Evolutionary conservation across 2,888 invertebrate species (phyloP), one percentile per base, ranked within the genome.

Genomic region (Platycheirus rosarum): DNA sequence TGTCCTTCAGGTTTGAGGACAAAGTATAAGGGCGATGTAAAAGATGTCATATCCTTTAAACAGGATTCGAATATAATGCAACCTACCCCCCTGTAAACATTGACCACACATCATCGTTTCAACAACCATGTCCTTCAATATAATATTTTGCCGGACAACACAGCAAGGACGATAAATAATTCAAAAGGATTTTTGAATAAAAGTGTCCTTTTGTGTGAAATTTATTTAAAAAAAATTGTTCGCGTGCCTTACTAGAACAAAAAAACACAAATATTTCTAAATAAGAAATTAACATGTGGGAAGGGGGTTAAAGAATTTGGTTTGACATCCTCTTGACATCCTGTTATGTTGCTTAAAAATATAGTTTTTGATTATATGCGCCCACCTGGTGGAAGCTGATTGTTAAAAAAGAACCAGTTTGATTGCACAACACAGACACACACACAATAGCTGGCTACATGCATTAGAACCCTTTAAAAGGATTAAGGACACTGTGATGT

Each of bases 391-490:
- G 44, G 35, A 71, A 68, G 37, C 44, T 57, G 35, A 35, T n/a
- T 51, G 23, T 1, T 6, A 26, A n/a, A 55, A 13, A 57, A 23
- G 42, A 70, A 76, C 80, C 76, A 65, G 76, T 62, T 49, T 53
- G 76, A 80, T 76, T 76, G 66, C 62, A 55, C 71, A 79, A 53
- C 37, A 44, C 62, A 42, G 2, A 44, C 18, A 35, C 20, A 37
- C n/a, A 53, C 35, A 76, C 46, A 66, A 82, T 68, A 14, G 37
- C 18, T 75, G 13, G 20, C 55, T 44, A 16, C 77, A 82, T 82
- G 82, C 82, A 82, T 60, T 77, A 68, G 77, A 82, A 82, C 77
- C 82, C 82, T 82, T 82, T 82, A 73, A 63, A 35, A 62, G 82
- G 82, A 82, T 82, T 82, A 82, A 73, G 82, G 71, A 73, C 70